These are phyloP conservation scores for Chydorus sphaericus DNA, from an alignment of 2,888 invertebrate species.

Conservation along the genomic window DNA sequence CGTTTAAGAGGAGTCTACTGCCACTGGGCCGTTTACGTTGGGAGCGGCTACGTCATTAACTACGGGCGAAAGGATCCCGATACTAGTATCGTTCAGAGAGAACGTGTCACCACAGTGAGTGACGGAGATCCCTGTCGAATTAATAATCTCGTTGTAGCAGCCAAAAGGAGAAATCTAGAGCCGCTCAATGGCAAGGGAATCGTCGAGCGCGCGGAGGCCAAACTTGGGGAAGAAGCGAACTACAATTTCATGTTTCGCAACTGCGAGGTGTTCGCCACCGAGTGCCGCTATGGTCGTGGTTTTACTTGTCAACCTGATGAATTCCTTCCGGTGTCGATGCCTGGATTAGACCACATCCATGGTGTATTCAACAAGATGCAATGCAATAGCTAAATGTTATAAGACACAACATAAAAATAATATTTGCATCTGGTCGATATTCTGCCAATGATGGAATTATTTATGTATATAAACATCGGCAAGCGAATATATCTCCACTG, in stretches of 20 bases:
- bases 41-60: background rate
- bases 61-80: background rate
- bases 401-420: too few relatives aligned
- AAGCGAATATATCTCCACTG: too few relatives aligned
- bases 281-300: background rate
- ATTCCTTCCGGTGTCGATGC: too few relatives aligned
- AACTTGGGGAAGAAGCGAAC: background rate
- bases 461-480: too few relatives aligned
- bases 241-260: background rate
- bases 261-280: background rate
- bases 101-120: background rate
- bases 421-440: too few relatives aligned
- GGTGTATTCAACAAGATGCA: too few relatives aligned
- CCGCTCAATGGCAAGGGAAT: background rate
- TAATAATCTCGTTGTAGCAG: background rate
- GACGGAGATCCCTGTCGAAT: background rate
- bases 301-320: background rate
- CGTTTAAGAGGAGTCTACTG: background rate
- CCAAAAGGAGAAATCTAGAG: too few relatives aligned
- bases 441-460: too few relatives aligned
- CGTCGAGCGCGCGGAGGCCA: background rate
- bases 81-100: background rate
- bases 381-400: too few relatives aligned
- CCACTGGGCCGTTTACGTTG: background rate
- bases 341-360: too few relatives aligned